Evolutionary conservation across 2,797 vertebrate species (phyloP).

Genomic region (Rhinella marina): DNA sequence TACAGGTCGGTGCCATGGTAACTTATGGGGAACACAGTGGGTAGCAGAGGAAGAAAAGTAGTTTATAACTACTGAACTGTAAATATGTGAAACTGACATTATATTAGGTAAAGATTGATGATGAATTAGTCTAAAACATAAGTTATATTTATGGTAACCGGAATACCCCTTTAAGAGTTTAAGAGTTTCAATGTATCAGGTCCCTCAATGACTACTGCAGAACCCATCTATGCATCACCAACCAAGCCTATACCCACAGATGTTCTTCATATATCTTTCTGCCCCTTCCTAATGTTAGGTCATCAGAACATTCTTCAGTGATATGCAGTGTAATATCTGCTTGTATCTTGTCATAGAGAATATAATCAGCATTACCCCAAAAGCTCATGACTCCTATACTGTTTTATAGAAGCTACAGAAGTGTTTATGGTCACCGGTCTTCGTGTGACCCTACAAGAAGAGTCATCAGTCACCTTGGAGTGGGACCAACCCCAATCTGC

Average conservation of each 20-base stretch:
- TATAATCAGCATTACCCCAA: not conserved
- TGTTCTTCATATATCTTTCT: not conserved
- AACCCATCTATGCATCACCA: too few relatives aligned
- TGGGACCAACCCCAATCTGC: slow-evolving; percentile 77
- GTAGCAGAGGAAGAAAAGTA: too few relatives aligned
- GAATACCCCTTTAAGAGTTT: too few relatives aligned
- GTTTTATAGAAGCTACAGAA: slow-evolving; percentile 67
- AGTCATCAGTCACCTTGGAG: slow-evolving; percentile 76
- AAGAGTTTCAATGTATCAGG: too few relatives aligned
- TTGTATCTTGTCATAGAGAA: not conserved
- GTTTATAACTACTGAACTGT: too few relatives aligned
- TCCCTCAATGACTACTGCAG: too few relatives aligned
- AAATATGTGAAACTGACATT: too few relatives aligned
- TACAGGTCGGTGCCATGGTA: too few relatives aligned
- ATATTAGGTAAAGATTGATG: too few relatives aligned
- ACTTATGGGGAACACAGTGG: too few relatives aligned
- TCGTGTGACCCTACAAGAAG: slow-evolving; percentile 74
- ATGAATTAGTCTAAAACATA: too few relatives aligned
- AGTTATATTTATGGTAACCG: too few relatives aligned
- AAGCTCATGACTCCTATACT: slow-evolving; percentile 32
- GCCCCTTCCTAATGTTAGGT: not conserved
- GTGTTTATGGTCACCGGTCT: slow-evolving; percentile 73
- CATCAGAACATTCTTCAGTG: not conserved
- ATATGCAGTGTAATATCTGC: not conserved
- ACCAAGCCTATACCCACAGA: not conserved